Evolutionary conservation across 1,140 invertebrate species (phyloP).

Genomic region (Calycopis cecrops): DNA sequence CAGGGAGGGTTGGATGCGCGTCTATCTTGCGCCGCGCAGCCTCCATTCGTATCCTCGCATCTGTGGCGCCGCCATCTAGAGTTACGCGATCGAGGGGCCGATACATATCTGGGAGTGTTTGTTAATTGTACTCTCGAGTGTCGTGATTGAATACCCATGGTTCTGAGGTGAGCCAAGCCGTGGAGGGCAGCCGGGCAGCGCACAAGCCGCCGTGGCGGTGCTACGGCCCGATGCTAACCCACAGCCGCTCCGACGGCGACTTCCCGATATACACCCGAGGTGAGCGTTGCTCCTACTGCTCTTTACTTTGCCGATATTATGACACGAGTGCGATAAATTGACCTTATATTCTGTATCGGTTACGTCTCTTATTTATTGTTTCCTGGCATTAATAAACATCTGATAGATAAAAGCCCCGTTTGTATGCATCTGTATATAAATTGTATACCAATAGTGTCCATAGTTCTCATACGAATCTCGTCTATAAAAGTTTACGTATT

Average conservation of each 20-base stretch:
- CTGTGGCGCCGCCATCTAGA: conserved; percentile 54
- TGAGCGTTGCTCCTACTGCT: conserved; percentile 31
- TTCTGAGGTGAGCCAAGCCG: conserved; percentile 56
- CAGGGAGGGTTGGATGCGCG: conserved; percentile 55
- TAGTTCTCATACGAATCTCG: no score
- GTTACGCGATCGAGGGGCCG: conserved; percentile 42
- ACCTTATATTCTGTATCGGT: not conserved
- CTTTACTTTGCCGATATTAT: conserved; percentile 8
- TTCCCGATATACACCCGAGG: conserved; percentile 83
- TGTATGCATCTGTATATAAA: no score
- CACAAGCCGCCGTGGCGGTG: conserved; percentile 72
- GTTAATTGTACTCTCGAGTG: conserved; percentile 45
- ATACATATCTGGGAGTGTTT: conserved; percentile 40
- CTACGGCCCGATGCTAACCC: conserved; percentile 82
- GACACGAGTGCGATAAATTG: not conserved
- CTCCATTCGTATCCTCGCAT: conserved; percentile 44
- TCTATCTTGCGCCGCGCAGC: conserved; percentile 63
- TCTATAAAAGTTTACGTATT: not conserved
- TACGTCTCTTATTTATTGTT: conserved; percentile 12
- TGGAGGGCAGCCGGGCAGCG: conserved; percentile 66
- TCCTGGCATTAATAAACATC: conserved; percentile 10
- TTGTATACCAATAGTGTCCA: no score
- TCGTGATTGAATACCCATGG: conserved; percentile 52
- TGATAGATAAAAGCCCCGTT: no score
- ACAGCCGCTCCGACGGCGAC: conserved; percentile 87